A percentile compares a stretch with the other conserved stretches of the same genome.
phyloP scores from a whole-genome alignment of 2,888 invertebrate genomes.

The Andrena trimmerana region DNA sequence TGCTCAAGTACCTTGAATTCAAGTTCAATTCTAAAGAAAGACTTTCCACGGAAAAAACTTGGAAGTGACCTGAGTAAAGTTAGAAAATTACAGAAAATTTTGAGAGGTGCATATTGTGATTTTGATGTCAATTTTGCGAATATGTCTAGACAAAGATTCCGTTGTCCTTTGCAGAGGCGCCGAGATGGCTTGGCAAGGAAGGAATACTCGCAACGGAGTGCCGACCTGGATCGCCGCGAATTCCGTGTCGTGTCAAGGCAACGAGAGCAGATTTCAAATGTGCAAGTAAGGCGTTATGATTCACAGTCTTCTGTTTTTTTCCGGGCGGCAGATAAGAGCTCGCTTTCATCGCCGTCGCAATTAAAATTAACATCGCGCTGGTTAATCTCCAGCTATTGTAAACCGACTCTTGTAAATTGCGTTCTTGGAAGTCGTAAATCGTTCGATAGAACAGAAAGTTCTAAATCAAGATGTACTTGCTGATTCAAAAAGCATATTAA shows the following conservation, averaged over 20 bases:
- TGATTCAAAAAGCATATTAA: not conserved
- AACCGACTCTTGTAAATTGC: not conserved
- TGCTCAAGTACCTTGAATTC: too few species aligned
- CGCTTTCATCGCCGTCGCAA: not conserved
- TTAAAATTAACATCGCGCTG: not conserved
- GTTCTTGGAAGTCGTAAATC: not conserved
- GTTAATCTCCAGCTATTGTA: not conserved
- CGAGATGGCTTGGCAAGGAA: constrained; percentile 85
- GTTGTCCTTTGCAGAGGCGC: constrained; percentile 84
- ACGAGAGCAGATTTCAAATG: constrained; percentile 84
- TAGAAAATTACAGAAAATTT: not conserved
- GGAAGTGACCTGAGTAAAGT: not conserved
- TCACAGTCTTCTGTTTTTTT: not conserved
- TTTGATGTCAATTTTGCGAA: not conserved
- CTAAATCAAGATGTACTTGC: not conserved
- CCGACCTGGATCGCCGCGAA: constrained; percentile 83
- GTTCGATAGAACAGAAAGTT: not conserved
- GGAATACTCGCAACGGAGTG: constrained; percentile 75
- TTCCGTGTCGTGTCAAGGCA: constrained; percentile 82
- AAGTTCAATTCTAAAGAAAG: too few species aligned
- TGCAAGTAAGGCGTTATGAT: constrained; percentile 77
- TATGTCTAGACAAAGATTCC: not conserved
- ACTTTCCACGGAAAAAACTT: too few species aligned
- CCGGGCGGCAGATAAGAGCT: constrained; percentile 4
- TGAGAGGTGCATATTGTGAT: not conserved